phyloP scores from a whole-genome alignment of 92 coral and sea anemone species.

The Porites rus region DNA sequence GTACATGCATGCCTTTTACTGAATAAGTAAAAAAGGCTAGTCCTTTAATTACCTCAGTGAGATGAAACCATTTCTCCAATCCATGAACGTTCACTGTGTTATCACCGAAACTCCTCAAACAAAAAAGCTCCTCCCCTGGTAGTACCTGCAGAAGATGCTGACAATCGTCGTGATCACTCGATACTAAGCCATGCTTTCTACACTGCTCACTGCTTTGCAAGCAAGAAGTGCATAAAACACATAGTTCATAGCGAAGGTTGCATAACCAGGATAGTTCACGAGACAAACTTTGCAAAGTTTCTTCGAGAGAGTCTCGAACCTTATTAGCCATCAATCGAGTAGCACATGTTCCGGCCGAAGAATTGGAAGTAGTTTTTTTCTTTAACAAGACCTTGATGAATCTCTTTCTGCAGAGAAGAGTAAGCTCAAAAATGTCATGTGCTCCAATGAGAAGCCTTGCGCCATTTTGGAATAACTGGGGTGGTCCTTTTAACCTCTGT shows the following conservation, averaged over 20 bases:
- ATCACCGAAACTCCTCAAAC: slow-evolving; percentile 28
- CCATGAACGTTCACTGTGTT: not conserved
- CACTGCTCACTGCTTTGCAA: slow-evolving; percentile 10
- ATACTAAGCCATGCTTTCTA: slow-evolving; percentile 15
- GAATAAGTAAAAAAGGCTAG: not conserved
- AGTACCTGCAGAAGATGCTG: slow-evolving; percentile 47
- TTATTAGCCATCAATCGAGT: not conserved
- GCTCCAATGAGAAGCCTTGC: slow-evolving; percentile 65
- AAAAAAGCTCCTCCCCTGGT: slow-evolving; percentile 32
- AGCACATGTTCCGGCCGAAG: not conserved
- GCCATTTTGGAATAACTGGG: slow-evolving; percentile 73
- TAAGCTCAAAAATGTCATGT: slow-evolving; percentile 46
- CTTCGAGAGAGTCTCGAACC: slow-evolving; percentile 29
- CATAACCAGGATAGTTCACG: slow-evolving; percentile 52
- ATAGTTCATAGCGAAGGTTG: slow-evolving; percentile 40
- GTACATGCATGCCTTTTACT: not conserved
- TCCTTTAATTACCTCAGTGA: not conserved
- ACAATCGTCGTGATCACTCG: slow-evolving; percentile 61
- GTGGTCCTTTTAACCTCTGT: slow-evolving; percentile 53
- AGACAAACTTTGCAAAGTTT: slow-evolving; percentile 33
- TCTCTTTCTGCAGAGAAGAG: slow-evolving; percentile 63
- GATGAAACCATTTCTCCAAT: not conserved
- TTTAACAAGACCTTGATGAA: slow-evolving; percentile 70
- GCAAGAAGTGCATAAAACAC: slow-evolving; percentile 58
- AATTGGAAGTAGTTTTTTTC: not conserved